Base-by-base conservation (phyloP, 2,888 invertebrate genomes). In the Plagiodera versicolora region DNA sequence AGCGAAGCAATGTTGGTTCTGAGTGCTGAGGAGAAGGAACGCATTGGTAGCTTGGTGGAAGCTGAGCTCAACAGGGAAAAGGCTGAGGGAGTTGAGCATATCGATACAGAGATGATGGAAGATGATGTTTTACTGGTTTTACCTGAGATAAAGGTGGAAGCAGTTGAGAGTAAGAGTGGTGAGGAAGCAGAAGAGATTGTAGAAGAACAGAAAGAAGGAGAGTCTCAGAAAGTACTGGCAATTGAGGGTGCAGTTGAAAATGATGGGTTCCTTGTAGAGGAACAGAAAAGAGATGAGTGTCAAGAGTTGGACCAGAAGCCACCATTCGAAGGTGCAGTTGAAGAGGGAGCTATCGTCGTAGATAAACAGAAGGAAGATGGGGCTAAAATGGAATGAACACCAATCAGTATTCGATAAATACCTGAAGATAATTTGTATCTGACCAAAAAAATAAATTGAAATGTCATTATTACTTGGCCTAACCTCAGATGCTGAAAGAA, bases 31-130 rank as follows among this genome's bases (percentile, higher is more conserved):
- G 71, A 73, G 55, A 35, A 58, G 1, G 28, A 57, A 20, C 49
- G 47, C 6, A 68, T 73, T 30, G 66, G 66, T 16, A 61, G 65
- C 14, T 66, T 70, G 56, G 54, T 71, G 10, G 67, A 67, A 28
- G 47, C 46, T 8, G 66, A 68, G 20, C 53, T 69, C 20, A 64
- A 53, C 17, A 47, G 52, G 16, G 52, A 57, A 57, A 2, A 14
- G 14, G 45, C 60, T 44, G 39, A 24, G 58, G n/a, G 58, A 64
- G 47, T 46, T 62, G 67, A 68, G 48, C 56, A 57, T 20, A 60
- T 69, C 8, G 65, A 71, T 44, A 67, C 64, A 0, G 63, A 63
- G 24, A 44, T 68, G 24, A 66, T 67, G 60, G 67, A 69, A 16
- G 59, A 63, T 18, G n/a, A 44, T 28, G 39, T 48, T 35, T 19